Percentiles rank a stretch among this genome's conserved stretches.
Conservation (phyloP, 2,797 vertebrate species). For the Hydrophis major region DNA sequence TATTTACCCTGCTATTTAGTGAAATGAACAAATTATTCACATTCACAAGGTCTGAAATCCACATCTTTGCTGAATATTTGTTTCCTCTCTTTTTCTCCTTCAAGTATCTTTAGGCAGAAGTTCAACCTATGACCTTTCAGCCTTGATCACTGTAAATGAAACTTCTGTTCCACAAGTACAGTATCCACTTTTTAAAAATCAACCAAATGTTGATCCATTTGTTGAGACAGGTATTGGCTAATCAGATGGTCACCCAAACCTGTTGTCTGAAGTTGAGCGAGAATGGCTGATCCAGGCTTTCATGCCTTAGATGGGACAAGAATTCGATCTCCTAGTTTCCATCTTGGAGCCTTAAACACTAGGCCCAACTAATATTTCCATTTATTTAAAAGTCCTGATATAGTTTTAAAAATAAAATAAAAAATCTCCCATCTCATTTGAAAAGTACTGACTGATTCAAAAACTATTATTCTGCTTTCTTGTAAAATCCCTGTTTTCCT, state of each 20-base stretch:
- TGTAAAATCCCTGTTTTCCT: neutral
- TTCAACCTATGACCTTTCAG: neutral
- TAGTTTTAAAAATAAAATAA: neutral
- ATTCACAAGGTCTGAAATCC: neutral
- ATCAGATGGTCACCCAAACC: neutral
- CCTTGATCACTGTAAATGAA: neutral
- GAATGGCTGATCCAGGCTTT: neutral
- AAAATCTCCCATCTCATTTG: slow-evolving; percentile 22
- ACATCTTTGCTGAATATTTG: neutral
- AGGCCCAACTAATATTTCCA: neutral
- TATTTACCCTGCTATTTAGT: slow-evolving; percentile 39
- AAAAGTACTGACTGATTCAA: slow-evolving; percentile 22
- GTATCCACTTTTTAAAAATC: neutral
- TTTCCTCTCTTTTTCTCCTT: neutral
- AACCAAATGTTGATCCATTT: neutral
- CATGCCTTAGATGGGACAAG: neutral
- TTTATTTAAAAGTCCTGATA: neutral
- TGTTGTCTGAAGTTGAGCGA: neutral
- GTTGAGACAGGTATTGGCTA: neutral
- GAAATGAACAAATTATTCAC: slow-evolving; percentile 31
- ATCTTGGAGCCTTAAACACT: neutral
- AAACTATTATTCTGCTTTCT: neutral
- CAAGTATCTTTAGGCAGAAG: neutral
- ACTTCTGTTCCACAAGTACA: neutral
- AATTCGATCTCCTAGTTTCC: neutral